Percentiles rank a stretch among this genome's conserved stretches.
Evolutionary conservation across 2,888 invertebrate species (phyloP).

Genomic region (Oxytorus armatus): DNA sequence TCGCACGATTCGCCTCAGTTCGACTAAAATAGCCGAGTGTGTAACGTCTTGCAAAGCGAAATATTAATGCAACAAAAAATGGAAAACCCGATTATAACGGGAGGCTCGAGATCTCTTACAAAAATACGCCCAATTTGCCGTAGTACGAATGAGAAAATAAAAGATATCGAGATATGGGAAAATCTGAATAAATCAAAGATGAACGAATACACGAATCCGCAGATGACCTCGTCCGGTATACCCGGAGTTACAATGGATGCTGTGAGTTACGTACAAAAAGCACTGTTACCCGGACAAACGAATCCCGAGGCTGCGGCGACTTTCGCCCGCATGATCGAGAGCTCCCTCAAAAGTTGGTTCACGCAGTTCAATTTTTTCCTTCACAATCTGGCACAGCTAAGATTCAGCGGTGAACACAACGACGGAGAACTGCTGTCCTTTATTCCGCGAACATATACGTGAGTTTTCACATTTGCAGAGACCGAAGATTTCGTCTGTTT

Average conservation of each 20-base stretch:
- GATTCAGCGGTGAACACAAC: slow-evolving; percentile 95
- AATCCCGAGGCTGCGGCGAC: slow-evolving; percentile 98
- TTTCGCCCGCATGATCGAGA: slow-evolving; percentile 98
- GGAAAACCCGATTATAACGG: slow-evolving; percentile 69
- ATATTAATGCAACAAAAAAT: slow-evolving; percentile 58
- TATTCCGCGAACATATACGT: slow-evolving; percentile 97
- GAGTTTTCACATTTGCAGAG: slow-evolving; percentile 81
- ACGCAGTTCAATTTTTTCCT: slow-evolving; percentile 99
- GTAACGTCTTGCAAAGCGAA: neutral
- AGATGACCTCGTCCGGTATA: slow-evolving; percentile 97
- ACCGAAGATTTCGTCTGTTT: neutral
- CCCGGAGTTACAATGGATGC: slow-evolving; percentile 96
- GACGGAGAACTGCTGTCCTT: slow-evolving; percentile 94
- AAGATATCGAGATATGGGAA: slow-evolving; percentile 75
- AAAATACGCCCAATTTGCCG: slow-evolving; percentile 32
- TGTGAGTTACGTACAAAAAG: slow-evolving; percentile 95
- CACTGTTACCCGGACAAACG: slow-evolving; percentile 94
- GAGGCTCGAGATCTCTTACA: slow-evolving; percentile 48
- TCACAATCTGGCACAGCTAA: slow-evolving; percentile 97
- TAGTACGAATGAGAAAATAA: slow-evolving; percentile 71
- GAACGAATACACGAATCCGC: slow-evolving; percentile 78
- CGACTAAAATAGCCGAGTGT: slow-evolving; percentile 24
- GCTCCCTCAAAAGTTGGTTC: slow-evolving; percentile 96
- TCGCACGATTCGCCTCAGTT: slow-evolving; percentile 45
- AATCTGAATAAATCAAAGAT: slow-evolving; percentile 74